These are phyloP conservation scores for Liparis tanakae DNA, from an alignment of 2,797 vertebrate species.

Conservation along the genomic window DNA sequence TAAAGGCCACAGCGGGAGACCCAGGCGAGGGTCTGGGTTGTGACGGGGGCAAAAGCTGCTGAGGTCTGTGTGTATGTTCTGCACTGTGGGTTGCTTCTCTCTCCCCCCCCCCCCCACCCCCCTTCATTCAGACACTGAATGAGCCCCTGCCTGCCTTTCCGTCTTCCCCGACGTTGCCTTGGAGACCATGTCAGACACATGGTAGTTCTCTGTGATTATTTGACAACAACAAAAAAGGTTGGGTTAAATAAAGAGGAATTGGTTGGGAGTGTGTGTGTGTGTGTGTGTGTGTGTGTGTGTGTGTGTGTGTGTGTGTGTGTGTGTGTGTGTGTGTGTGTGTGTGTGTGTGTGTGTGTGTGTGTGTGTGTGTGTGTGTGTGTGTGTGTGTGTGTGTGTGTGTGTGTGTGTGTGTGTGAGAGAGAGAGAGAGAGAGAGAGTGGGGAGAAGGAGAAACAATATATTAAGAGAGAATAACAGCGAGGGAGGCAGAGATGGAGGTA, in stretches of 20 bases:
- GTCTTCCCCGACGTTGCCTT: conserved; percentile 91
- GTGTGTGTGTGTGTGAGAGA: conserved; percentile 46
- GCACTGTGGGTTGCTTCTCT: conserved; percentile 72
- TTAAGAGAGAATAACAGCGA: conserved; percentile 54
- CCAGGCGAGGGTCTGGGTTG: conserved; percentile 53
- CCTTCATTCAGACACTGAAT: conserved; percentile 86
- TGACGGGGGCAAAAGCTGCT: conserved; percentile 63
- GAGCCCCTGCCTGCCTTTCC: conserved; percentile 85
- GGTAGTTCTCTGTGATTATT: conserved; percentile 91
- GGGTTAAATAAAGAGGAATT: conserved; percentile 77
- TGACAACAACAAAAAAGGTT: conserved; percentile 87
- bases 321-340: conserved; percentile 13
- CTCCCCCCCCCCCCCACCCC: conserved; percentile 73
- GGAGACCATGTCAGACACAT: conserved; percentile 96
- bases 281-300: conserved; percentile 17
- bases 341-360: conserved; percentile 31
- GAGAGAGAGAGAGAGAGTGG: conserved; percentile 64
- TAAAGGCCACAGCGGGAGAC: conserved; percentile 51
- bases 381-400: not conserved
- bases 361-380: conserved; percentile 1
- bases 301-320: conserved; percentile 25
- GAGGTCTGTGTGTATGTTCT: conserved; percentile 36
- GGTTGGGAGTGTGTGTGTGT: conserved; percentile 30
- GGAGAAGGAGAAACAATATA: conserved; percentile 57
- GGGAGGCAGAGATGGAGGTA: conserved; percentile 51